Evolutionary conservation across 2,888 invertebrate genomes (phyloP).

Genomic region (Heterodera filipjevi): DNA sequence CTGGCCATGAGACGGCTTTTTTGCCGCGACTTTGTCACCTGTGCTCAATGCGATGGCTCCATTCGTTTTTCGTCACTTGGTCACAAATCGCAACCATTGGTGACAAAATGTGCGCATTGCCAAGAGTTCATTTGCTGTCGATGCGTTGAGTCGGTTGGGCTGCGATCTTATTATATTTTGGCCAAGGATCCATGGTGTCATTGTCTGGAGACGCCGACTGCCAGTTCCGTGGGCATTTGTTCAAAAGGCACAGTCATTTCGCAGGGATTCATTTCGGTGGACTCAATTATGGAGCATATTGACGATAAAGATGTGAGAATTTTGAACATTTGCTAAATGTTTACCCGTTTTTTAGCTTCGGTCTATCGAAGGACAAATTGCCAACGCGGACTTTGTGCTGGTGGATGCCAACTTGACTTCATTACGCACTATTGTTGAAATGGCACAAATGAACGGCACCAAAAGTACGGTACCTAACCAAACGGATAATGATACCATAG

Average conservation of each 20-base stretch:
- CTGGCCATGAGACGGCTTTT: neutral
- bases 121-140: conserved; percentile 63
- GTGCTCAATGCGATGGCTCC: neutral
- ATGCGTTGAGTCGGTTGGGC: conserved; percentile 74
- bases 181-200: conserved; percentile 65
- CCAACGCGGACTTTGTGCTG: conserved; percentile 76
- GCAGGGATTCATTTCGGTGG: conserved; percentile 23
- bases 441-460: conserved; percentile 44
- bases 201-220: neutral
- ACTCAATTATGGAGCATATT: conserved; percentile 18
- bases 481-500: too few species aligned
- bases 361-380: conserved; percentile 72
- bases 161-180: conserved; percentile 72
- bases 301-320: conserved; percentile 1
- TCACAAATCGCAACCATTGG: neutral
- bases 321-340: neutral
- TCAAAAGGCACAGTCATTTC: conserved; percentile 4
- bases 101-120: neutral
- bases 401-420: conserved; percentile 83
- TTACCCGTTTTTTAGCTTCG: conserved; percentile 70
- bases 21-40: conserved; percentile 1
- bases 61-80: neutral
- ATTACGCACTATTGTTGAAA: conserved; percentile 67
- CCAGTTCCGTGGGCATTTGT: conserved; percentile 13
- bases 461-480: conserved; percentile 33